Percentiles rank a stretch among this genome's conserved stretches.
These are phyloP conservation scores for Lamprologus sp. DNA, from an alignment of 2,113 vertebrate species.

Conservation along the genomic window DNA sequence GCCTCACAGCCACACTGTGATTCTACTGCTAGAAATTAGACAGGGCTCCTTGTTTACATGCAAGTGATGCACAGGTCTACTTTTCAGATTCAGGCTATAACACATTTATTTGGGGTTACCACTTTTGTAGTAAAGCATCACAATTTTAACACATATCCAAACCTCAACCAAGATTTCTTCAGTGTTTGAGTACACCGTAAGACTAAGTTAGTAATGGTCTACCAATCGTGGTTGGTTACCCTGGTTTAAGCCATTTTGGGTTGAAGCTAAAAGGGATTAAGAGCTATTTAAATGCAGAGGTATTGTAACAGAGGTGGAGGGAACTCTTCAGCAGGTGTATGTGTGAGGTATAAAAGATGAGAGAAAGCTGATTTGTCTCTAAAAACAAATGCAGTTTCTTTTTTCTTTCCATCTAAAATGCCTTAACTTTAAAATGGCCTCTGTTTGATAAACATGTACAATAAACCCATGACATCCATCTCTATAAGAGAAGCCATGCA, in stretches of 20 bases:
- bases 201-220: neutral
- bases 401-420: conserved; percentile 35
- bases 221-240: conserved; percentile 35
- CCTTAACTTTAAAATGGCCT: conserved; percentile 59
- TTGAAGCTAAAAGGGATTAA: conserved; percentile 54
- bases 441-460: conserved; percentile 39
- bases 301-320: conserved; percentile 48
- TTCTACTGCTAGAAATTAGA: neutral
- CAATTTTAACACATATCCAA: conserved; percentile 20
- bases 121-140: conserved; percentile 31
- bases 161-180: conserved; percentile 5
- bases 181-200: conserved; percentile 1
- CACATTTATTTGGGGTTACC: conserved; percentile 22
- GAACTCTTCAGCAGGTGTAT: conserved; percentile 38
- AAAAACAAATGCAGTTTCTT: conserved; percentile 35
- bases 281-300: conserved; percentile 46
- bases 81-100: conserved; percentile 40
- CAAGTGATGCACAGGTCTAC: conserved; percentile 1
- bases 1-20: neutral
- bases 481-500: conserved; percentile 47
- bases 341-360: conserved; percentile 58
- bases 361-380: conserved; percentile 43
- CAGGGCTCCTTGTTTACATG: neutral
- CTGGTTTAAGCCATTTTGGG: conserved; percentile 55
- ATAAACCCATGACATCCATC: conserved; percentile 44